A percentile compares a stretch with the other conserved stretches of the same genome.
phyloP scores from a whole-genome alignment of 2,113 vertebrate genomes.

The Deroptyus accipitrinus region DNA sequence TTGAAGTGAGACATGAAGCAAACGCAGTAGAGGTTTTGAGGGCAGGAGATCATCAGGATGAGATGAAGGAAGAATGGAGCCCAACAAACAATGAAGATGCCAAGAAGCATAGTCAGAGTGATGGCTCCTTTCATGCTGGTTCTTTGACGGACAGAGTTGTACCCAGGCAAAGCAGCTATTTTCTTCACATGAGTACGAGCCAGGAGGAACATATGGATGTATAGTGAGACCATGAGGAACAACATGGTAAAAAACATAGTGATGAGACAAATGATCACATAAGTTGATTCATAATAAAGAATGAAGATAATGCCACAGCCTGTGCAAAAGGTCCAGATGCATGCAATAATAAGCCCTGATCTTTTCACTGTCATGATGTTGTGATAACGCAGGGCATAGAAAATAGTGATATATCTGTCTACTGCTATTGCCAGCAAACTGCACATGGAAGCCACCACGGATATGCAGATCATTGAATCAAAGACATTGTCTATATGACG shows the following conservation, averaged over 20 bases:
- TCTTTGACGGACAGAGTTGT: conserved; percentile 81
- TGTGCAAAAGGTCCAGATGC: conserved; percentile 92
- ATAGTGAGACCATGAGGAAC: conserved; percentile 91
- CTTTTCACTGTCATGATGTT: conserved; percentile 91
- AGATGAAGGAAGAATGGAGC: conserved; percentile 96
- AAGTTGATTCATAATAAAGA: conserved; percentile 89
- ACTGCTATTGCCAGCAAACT: conserved; percentile 93
- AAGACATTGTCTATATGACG: conserved; percentile 93
- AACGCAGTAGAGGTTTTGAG: conserved; percentile 90
- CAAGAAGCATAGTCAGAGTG: conserved; percentile 91
- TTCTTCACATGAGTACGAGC: conserved; percentile 88
- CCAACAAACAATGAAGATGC: conserved; percentile 95
- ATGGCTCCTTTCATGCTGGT: conserved; percentile 91
- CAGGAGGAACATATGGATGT: conserved; percentile 95
- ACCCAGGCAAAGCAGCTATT: conserved; percentile 86
- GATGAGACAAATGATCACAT: conserved; percentile 90
- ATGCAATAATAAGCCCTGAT: conserved; percentile 82
- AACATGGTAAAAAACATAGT: conserved; percentile 95
- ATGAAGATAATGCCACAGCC: conserved; percentile 94
- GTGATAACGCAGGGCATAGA: conserved; percentile 92
- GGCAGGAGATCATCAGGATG: conserved; percentile 94
- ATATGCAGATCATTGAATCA: conserved; percentile 97
- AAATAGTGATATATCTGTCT: conserved; percentile 93
- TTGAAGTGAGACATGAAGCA: conserved; percentile 99
- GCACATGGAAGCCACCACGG: conserved; percentile 96